Percentiles rank a stretch among this genome's conserved stretches.
These are phyloP conservation scores for Pandemis heparana DNA, from an alignment of 2,888 invertebrate genomes.

Conservation along the genomic window DNA sequence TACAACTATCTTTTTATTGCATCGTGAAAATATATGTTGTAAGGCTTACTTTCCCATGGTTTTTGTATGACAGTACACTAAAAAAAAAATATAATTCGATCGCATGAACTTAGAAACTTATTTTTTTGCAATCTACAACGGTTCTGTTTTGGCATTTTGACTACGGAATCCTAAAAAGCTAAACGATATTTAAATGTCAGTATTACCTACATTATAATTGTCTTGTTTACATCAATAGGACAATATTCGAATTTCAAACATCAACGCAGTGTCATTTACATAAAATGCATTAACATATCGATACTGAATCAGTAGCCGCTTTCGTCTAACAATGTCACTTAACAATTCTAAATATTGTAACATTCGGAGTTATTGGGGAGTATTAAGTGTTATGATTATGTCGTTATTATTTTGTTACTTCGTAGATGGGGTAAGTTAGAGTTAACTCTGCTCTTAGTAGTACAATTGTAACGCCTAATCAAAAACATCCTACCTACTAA, in stretches of 20 bases:
- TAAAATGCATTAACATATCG: not conserved
- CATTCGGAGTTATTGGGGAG: not conserved
- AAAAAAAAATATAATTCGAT: no score
- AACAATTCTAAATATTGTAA: not conserved
- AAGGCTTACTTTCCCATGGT: no score
- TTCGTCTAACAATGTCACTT: not conserved
- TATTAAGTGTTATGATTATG: not conserved
- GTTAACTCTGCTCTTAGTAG: not conserved
- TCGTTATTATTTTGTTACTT: not conserved
- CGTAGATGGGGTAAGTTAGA: slow-evolving; percentile 25
- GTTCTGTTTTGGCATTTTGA: no score
- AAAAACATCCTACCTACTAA: no score
- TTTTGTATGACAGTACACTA: no score
- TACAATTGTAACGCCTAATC: not conserved
- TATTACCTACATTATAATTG: slow-evolving; percentile 16
- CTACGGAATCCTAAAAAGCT: not conserved
- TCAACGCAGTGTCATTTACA: not conserved
- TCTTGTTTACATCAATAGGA: not conserved
- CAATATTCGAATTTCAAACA: not conserved
- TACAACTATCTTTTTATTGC: no score
- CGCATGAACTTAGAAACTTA: no score
- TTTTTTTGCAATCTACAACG: no score
- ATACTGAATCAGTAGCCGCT: not conserved
- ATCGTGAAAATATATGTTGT: no score
- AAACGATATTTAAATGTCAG: slow-evolving; percentile 7